Evolutionary conservation across 2,888 invertebrate species (phyloP), one percentile per base, ranked within the genome.

Genomic region (Ormyrus pomaceus): DNA sequence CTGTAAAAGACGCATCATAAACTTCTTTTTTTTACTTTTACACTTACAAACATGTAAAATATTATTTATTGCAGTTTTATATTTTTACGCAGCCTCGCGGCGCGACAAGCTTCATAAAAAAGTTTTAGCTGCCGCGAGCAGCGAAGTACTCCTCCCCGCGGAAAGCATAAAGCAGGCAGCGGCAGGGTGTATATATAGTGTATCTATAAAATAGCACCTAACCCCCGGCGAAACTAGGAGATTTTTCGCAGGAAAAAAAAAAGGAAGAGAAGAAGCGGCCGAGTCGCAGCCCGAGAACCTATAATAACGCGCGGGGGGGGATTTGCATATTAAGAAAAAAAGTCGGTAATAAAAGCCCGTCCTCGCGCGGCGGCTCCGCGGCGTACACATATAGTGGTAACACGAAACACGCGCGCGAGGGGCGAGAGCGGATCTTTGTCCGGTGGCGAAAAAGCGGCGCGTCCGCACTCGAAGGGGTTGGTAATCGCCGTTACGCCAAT

Each of bases 401-500:
- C 19, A 53, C 19, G 50, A 59, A 34, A 66, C 58, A 59, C 71
- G 62, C 79, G 79, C 64, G 70, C 64, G 5, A 48, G 13, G 55
- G 58, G 5, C 2, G 11, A 9, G 9, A 8, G 48, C n/a, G n/a
- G 11, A 19, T 19, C 19, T 19, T 19, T 19, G 19, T 19, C 2
- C 46, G 55, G 19, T 19, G 50, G 58, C 48, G 46, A 62, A 77
- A 77, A 73, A 58, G n/a, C 19, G 19, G 48, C 62, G 6, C 59
- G 48, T 55, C 51, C 69, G n/a, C n/a, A n/a, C 80, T 53, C 73
- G 77, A 74, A 77, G 69, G 77, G 77, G 80, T 77, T 77, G 77
- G 80, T 74, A 77, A 83, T 84, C 82, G 83, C 84, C 83, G 81
- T 66, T 72, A 82, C 80, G 78, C 77, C 79, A 80, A 79, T 79